Evolutionary conservation across 1,140 invertebrate species (phyloP).

Genomic region (Asobara japonica): DNA sequence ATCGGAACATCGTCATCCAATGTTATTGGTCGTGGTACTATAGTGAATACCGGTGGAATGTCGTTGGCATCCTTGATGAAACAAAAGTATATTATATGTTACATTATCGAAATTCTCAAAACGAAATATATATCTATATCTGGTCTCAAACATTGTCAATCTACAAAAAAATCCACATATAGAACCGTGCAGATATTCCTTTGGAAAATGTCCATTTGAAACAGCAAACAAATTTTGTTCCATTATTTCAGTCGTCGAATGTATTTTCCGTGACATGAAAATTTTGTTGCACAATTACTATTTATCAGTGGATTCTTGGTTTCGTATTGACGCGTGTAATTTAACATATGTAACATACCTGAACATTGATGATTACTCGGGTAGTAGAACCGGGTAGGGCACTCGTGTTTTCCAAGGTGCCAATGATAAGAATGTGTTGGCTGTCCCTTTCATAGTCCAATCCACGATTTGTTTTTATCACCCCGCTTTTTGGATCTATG

Average conservation of each 20-base stretch:
- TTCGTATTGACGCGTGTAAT: conserved; percentile 27
- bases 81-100: not conserved
- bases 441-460: conserved; percentile 83
- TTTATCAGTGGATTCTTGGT: no score
- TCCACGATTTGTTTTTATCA: conserved; percentile 78
- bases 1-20: conserved; percentile 85
- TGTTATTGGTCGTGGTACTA: conserved; percentile 81
- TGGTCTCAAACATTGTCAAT: not conserved
- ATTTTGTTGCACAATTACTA: no score
- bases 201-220: no score
- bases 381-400: conserved; percentile 78
- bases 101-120: not conserved
- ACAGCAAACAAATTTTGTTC: no score
- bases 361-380: conserved; percentile 79
- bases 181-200: no score
- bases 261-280: no score
- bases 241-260: not conserved
- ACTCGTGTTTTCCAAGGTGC: conserved; percentile 82
- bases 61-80: conserved; percentile 79
- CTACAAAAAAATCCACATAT: no score
- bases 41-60: conserved; percentile 85
- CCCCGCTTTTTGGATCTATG: conserved; percentile 81
- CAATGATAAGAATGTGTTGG: conserved; percentile 79
- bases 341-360: conserved; percentile 68
- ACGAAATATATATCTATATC: not conserved